These are phyloP conservation scores for Sebastes aleutianus DNA, from an alignment of 2,797 vertebrate genomes.

Conservation along the genomic window DNA sequence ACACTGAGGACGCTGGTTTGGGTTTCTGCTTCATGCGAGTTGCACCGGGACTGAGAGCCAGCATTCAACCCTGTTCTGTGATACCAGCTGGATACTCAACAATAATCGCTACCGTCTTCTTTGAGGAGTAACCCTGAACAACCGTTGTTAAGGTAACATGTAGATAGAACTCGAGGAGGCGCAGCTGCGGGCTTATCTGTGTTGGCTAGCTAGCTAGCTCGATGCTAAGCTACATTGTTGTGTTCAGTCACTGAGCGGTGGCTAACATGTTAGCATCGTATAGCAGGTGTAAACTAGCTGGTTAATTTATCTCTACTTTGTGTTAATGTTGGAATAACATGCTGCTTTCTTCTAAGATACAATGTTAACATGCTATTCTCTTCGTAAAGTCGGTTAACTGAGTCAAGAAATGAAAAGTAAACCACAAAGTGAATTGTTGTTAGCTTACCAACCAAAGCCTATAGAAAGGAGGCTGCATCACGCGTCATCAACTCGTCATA, in stretches of 20 bases:
- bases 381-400: background rate
- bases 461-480: too few species aligned
- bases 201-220: background rate
- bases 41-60: conserved; percentile 17
- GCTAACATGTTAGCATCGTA: conserved; percentile 60
- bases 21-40: conserved; percentile 30
- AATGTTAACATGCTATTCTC: fast-evolving
- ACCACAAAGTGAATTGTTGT: conserved; percentile 20
- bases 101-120: background rate
- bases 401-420: background rate
- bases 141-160: background rate
- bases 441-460: conserved; percentile 16
- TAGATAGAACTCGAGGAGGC: background rate
- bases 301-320: background rate
- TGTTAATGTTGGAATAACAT: background rate
- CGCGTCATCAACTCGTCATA: too few species aligned
- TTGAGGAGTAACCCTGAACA: conserved; percentile 8
- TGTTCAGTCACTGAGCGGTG: conserved; percentile 6
- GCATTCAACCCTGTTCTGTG: background rate
- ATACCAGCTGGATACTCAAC: background rate
- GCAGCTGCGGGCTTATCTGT: background rate
- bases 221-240: conserved; percentile 62
- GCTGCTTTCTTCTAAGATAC: fast-evolving
- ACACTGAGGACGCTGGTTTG: background rate
- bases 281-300: conserved; percentile 37